Percentiles rank a stretch among this genome's conserved stretches.
Conservation (phyloP, 2,113 vertebrate species). For the Phrynosoma blainvillii region DNA sequence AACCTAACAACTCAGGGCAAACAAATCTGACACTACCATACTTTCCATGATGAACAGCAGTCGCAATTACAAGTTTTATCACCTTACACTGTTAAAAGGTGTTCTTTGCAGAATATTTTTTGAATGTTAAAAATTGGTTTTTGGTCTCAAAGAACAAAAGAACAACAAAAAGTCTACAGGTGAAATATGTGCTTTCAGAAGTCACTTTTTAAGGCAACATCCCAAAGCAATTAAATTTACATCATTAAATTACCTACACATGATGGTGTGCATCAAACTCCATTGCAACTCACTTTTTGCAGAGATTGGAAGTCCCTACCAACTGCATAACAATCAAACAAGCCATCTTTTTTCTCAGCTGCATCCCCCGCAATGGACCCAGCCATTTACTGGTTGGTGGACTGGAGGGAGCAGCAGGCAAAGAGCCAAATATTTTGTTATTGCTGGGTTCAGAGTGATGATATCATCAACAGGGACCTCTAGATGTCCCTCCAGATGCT, state of each 20-base stretch:
- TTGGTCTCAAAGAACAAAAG: not conserved
- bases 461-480: no score
- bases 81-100: not conserved
- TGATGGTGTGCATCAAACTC: not conserved
- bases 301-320: not conserved
- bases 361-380: no score
- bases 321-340: not conserved
- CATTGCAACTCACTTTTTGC: no score
- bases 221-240: not conserved
- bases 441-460: no score
- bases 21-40: not conserved
- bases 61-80: not conserved
- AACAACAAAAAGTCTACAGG: not conserved
- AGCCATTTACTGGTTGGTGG: no score
- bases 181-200: not conserved
- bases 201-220: not conserved
- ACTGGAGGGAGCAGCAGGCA: no score
- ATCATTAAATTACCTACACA: conserved; percentile 50
- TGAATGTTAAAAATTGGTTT: not conserved
- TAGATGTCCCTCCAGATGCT: no score
- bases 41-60: not conserved
- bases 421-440: no score
- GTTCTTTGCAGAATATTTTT: not conserved
- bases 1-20: not conserved
- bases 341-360: no score